Evolutionary conservation across 2,888 invertebrate species (phyloP).

Genomic region (Piscicola geometra): DNA sequence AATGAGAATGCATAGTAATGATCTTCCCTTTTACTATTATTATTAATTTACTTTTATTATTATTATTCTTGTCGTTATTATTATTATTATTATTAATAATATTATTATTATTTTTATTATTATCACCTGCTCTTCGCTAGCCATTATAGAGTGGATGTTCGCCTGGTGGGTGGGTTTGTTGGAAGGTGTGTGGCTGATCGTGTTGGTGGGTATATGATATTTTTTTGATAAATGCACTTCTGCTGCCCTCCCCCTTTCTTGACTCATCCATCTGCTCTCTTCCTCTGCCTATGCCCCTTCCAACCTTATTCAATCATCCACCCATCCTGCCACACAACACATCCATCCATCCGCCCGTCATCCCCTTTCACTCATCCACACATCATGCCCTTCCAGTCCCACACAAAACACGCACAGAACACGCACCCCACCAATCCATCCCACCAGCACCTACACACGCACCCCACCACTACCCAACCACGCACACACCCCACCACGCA

Average conservation of each 20-base stretch:
- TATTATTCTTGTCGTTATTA: too few species aligned
- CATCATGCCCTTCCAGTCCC: too few species aligned
- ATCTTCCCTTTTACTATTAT: conserved; percentile 51
- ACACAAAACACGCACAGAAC: neutral
- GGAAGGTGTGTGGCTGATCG: neutral
- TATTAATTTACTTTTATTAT: too few species aligned
- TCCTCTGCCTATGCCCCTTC: too few species aligned
- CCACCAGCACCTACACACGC: conserved; percentile 45
- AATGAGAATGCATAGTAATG: conserved; percentile 65
- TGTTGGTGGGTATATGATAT: neutral
- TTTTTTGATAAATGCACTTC: too few species aligned
- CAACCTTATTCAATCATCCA: neutral
- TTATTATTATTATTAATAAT: neutral
- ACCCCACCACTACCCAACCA: conserved; percentile 54
- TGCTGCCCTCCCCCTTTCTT: too few species aligned
- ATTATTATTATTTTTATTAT: neutral
- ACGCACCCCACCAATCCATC: neutral
- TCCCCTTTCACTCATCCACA: too few species aligned
- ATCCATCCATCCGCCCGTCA: neutral
- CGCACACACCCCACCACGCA: conserved; percentile 52
- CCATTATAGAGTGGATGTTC: conserved; percentile 84
- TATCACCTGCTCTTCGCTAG: conserved; percentile 71
- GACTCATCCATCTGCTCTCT: too few species aligned
- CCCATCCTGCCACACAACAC: conserved; percentile 9
- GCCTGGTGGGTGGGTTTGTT: conserved; percentile 59